A percentile compares a stretch with the other conserved stretches of the same genome.
These are phyloP conservation scores for Tachyglossus aculeatus DNA, from an alignment of 2,797 vertebrate genomes.

Conservation along the genomic window DNA sequence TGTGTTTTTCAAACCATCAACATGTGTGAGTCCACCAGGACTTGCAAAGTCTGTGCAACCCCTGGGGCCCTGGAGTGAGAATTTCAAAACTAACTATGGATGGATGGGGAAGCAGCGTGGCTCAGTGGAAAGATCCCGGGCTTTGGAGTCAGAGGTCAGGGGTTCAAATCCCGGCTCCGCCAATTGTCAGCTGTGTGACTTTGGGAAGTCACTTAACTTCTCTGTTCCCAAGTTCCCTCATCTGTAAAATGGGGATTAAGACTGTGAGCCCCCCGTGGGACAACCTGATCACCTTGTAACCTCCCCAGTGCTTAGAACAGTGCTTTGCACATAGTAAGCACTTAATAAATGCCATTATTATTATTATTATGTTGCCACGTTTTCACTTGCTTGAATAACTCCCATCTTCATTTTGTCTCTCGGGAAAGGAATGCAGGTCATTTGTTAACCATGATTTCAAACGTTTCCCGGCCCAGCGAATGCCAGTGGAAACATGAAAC, in stretches of 20 bases:
- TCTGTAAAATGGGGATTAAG: too few species aligned
- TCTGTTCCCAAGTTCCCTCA: too few species aligned
- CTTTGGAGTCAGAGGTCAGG: background rate
- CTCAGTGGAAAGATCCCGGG: background rate
- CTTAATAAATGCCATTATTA: too few species aligned
- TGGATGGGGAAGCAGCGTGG: background rate
- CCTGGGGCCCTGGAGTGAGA: slow-evolving; percentile 52
- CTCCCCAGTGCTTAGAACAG: too few species aligned
- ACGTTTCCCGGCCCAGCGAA: background rate
- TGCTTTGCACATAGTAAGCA: too few species aligned
- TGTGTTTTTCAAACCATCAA: slow-evolving; percentile 31
- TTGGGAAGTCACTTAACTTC: background rate
- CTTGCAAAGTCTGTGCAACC: slow-evolving; percentile 3
- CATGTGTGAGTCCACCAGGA: slow-evolving; percentile 36
- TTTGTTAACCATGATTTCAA: slow-evolving; percentile 34
- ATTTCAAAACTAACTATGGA: too few species aligned
- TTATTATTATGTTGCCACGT: slow-evolving; percentile 1
- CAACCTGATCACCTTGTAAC: too few species aligned
- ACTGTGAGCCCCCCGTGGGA: too few species aligned
- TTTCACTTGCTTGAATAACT: slow-evolving; percentile 48
- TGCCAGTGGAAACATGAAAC: background rate
- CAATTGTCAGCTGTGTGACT: too few species aligned
- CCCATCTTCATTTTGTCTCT: slow-evolving; percentile 18
- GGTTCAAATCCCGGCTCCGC: background rate
- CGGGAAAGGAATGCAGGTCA: slow-evolving; percentile 20